Conservation (phyloP, 2,797 vertebrate genomes). For the Adelosebastes latens region DNA sequence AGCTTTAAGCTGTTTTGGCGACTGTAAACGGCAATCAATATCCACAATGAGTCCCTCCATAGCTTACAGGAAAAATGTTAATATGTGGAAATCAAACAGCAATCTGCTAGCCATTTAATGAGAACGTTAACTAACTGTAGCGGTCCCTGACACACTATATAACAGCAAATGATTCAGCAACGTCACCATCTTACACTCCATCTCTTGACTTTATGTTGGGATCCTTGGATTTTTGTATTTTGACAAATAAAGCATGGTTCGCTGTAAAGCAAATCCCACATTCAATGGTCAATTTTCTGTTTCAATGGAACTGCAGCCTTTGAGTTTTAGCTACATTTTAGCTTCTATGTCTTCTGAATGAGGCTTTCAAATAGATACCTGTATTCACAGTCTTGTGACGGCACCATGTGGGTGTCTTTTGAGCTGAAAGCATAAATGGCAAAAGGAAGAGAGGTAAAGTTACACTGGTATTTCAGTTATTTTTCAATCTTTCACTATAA, state of each 20-base stretch:
- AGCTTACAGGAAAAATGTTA: not conserved
- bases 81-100: not conserved
- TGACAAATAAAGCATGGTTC: not conserved
- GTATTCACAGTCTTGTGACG: not conserved
- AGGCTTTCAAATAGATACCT: not conserved
- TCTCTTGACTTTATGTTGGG: not conserved
- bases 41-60: not conserved
- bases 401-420: not conserved
- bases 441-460: not conserved
- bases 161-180: not conserved
- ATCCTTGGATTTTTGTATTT: not conserved
- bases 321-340: not conserved
- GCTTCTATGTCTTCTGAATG: not conserved
- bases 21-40: not conserved
- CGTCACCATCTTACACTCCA: not conserved
- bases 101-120: not conserved
- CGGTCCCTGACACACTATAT: not conserved
- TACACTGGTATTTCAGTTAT: not conserved
- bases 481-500: not conserved
- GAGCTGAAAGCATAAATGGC: not conserved
- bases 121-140: not conserved
- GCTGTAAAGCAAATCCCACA: not conserved
- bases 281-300: not conserved
- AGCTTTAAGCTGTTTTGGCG: too few species aligned
- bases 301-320: not conserved